Evolutionary conservation across 2,888 invertebrate species (phyloP), one percentile per base, ranked within the genome.

Genomic region (Teinopalpus imperialis): DNA sequence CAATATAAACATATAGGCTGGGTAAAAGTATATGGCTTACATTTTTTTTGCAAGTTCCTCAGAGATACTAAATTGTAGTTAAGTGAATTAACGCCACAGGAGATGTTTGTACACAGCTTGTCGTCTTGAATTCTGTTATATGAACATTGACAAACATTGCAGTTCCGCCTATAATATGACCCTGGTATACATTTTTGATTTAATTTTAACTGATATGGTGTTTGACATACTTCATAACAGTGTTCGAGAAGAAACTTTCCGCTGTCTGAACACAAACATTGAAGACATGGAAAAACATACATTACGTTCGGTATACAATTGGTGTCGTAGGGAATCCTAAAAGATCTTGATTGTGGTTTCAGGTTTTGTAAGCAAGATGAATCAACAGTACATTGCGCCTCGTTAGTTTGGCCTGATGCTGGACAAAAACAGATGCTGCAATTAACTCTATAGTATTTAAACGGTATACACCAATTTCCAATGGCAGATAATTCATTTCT

Each of bases 401-500:
- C 75, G 0, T 59, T 52, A 31, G 76, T 70, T 27, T 52, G 60
- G 0, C 85, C 87, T 1, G 82, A 75, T 0, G 71, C 74, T 9
- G 87, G 77, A 43, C 88, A 88, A 1, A 77, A 59, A 32, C 88
- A 88, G 0, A 83, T 58, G 36, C 69, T 80, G 43, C 88, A 88
- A 37, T 85, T 79, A 0, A 81, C 50, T 49, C 78, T 80, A 44
- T 83, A 87, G 1, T 77, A 71, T 34, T 66, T 71, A 32, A 76
- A 78, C 0, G 87, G 86, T 2, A 63, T 72, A 40, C 88, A 87
- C 61, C 67, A 71, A 9, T 56, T 30, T 21, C 60, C 42, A 41
- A 54, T 57, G 7, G 26, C 36, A 1, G 44, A 35, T 10, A 61
- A 43, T 1, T 32, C 23, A 6, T 46, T 43, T 7, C 42, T 41